Percentiles rank a stretch among this genome's conserved stretches.
These are phyloP conservation scores for Ruditapes philippinarum DNA, from an alignment of 1,140 invertebrate genomes.

Conservation along the genomic window DNA sequence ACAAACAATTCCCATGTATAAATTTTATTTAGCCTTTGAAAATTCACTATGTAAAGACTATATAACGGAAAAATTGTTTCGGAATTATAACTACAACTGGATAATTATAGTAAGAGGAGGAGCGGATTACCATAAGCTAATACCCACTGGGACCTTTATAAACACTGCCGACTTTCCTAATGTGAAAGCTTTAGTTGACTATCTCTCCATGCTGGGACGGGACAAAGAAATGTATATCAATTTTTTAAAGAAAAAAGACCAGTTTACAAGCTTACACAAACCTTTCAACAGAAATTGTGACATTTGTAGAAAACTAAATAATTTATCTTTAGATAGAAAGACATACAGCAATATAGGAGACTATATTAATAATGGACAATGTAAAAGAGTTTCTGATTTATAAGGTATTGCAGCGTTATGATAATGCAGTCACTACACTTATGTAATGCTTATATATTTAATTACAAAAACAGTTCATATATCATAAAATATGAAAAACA, in stretches of 20 bases:
- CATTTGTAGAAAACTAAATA: background rate
- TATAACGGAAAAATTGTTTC: conserved; percentile 98
- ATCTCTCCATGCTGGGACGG: background rate
- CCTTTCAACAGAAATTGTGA: background rate
- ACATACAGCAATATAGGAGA: background rate
- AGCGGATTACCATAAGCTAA: background rate
- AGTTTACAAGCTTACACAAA: background rate
- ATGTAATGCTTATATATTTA: too few species aligned
- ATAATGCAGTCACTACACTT: too few species aligned
- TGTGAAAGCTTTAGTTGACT: background rate
- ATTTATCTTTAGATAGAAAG: background rate
- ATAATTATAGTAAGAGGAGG: conserved; percentile 23
- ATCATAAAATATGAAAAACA: too few species aligned
- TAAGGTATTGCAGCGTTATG: too few species aligned
- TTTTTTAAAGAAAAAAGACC: background rate
- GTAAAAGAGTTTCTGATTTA: background rate
- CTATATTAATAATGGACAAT: conserved; percentile 9
- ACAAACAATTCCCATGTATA: conserved; percentile 43
- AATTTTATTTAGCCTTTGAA: conserved; percentile 86
- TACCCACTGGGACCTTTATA: conserved; percentile 3
- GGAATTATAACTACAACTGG: background rate
- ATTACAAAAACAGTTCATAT: too few species aligned
- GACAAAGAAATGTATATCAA: background rate
- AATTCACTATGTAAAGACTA: conserved; percentile 99
- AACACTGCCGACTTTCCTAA: conserved; percentile 21